Evolutionary conservation across 2,113 vertebrate species (phyloP), one percentile per base, ranked within the genome.

Genomic region (Alces alces): DNA sequence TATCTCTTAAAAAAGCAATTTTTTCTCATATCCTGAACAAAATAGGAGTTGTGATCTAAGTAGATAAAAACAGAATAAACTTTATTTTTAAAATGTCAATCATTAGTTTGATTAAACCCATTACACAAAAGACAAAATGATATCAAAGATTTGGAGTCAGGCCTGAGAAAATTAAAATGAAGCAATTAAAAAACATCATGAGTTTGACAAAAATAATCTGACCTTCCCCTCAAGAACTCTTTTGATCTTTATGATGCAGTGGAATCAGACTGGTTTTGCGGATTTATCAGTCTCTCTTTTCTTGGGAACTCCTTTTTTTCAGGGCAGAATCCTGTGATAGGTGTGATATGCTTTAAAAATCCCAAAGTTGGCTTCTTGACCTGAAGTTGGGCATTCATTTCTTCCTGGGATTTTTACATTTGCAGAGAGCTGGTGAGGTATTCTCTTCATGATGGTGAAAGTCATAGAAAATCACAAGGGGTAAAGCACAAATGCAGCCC

Each of bases 131-230:
- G 70, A 82, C 66, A 83, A 97, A 93, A 52, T 93, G 47, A 83
- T 96, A 73, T 92, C 80, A 90, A 61, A 84, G 90, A 84, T 90
- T 95, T 96, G 85, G 50, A 94, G 54, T 96, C 52, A 94, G 61
- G 52, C 45, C 43, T 86, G 57, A 90, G 76, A 89, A 93, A 89
- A 86, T 93, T 66, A 86, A 95, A 92, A 76, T 23, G 89, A 91
- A 93, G 39, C 87, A 92, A 96, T 93, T 92, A 93, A 96, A 97
- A 95, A 91, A 19, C 61, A 96, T 91, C 36, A 78, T 6, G 16
- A 79, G 54, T 36, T 86, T 95, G 78, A 97, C n/a, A 60, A 93
- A 64, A 79, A 86, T 61, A 89, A 76, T 47, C 23, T 93, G 52
- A 91, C 61, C 76, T 91, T 92, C 6, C 1, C 23, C 7, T 9